phyloP scores from a whole-genome alignment of 2,888 invertebrate genomes.

The Athrips mouffetella region DNA sequence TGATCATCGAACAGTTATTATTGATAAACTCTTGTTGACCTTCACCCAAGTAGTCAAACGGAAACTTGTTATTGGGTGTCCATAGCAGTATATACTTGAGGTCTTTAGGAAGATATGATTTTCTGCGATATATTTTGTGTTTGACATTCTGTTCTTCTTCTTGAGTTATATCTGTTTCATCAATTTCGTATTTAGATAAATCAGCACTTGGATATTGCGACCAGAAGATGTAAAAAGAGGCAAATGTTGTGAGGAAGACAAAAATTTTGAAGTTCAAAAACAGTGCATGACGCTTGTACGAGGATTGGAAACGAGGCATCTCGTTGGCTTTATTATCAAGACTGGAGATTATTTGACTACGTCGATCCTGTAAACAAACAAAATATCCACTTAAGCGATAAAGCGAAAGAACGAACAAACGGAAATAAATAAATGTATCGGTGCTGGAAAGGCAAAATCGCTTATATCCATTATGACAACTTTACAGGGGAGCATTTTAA shows the following conservation, averaged over 20 bases:
- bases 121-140: slow-evolving; percentile 48
- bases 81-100: slow-evolving; percentile 59
- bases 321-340: neutral
- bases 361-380: neutral
- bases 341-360: neutral
- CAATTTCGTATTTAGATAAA: neutral
- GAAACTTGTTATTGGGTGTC: slow-evolving; percentile 46
- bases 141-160: slow-evolving; percentile 53
- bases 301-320: neutral
- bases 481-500: no score
- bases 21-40: slow-evolving; percentile 54
- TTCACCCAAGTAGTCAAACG: slow-evolving; percentile 45
- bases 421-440: no score
- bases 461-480: no score
- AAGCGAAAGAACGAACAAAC: no score
- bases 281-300: neutral
- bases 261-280: neutral
- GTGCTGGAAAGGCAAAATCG: no score
- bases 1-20: slow-evolving; percentile 52
- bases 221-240: slow-evolving; percentile 1
- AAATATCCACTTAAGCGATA: no score
- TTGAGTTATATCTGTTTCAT: slow-evolving; percentile 18
- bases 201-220: neutral
- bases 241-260: neutral
- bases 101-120: slow-evolving; percentile 34